Evolutionary conservation across 2,113 vertebrate genomes (phyloP).

Genomic region (Elgaria multicarinata): DNA sequence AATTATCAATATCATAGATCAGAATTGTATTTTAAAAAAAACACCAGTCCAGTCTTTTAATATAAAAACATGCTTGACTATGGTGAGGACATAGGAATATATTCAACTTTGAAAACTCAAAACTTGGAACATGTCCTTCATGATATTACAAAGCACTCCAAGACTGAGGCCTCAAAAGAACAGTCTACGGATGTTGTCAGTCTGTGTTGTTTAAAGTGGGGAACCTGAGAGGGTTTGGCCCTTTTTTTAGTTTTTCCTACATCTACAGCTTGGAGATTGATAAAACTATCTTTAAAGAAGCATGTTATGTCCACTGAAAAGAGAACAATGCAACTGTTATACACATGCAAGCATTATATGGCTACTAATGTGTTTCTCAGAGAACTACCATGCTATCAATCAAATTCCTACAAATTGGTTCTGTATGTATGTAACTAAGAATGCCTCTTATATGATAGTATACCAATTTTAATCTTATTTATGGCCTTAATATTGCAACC

Average conservation of each 20-base stretch:
- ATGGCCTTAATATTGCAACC: slow-evolving; percentile 11
- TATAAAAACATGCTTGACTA: not conserved
- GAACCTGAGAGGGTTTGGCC: not conserved
- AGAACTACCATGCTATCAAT: not conserved
- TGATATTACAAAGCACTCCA: not conserved
- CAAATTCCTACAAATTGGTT: slow-evolving; percentile 22
- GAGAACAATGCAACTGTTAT: slow-evolving; percentile 7
- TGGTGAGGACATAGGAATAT: not conserved
- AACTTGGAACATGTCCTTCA: not conserved
- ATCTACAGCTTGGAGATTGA: not conserved
- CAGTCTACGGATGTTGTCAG: not conserved
- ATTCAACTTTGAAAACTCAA: not conserved
- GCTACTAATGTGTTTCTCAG: not conserved
- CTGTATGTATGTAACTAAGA: not conserved
- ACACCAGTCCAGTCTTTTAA: not conserved
- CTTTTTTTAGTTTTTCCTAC: not conserved
- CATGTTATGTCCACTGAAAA: not conserved
- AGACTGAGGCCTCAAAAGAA: not conserved
- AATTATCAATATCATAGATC: not conserved
- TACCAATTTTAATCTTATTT: slow-evolving; percentile 11
- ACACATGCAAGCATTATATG: not conserved
- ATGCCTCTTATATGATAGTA: slow-evolving; percentile 10
- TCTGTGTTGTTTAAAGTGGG: not conserved
- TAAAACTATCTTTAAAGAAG: not conserved
- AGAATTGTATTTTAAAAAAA: not conserved